Conservation (phyloP, 53 echinoderm and acorn worm species). For the Astropecten irregularis region DNA sequence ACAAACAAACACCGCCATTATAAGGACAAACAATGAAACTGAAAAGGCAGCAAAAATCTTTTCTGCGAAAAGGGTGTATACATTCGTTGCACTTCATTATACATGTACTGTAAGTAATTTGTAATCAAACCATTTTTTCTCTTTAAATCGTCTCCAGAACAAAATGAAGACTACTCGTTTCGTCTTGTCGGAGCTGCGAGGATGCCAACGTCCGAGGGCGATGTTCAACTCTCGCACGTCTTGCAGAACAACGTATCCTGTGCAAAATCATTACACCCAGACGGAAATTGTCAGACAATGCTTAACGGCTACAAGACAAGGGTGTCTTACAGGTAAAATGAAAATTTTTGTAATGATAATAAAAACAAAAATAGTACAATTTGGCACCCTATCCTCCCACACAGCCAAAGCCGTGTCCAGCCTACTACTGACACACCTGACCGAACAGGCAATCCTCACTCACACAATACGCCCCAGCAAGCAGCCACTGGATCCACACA, state of each 20-base stretch:
- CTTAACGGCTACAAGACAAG: constrained; percentile 1
- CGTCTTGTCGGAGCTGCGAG: constrained; percentile 41
- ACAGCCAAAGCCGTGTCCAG: too few relatives aligned
- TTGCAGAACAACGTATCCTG: constrained; percentile 57
- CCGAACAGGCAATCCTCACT: too few relatives aligned
- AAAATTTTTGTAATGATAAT: not conserved
- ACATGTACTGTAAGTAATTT: too few relatives aligned
- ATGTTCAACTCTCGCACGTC: constrained; percentile 34
- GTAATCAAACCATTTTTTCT: too few relatives aligned
- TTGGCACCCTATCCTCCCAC: not conserved
- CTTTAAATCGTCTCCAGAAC: constrained; percentile 38
- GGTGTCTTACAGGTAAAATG: constrained; percentile 19
- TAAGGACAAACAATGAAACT: too few relatives aligned
- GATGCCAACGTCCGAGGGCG: constrained; percentile 12
- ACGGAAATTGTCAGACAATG: constrained; percentile 40
- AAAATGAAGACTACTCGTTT: constrained; percentile 20
- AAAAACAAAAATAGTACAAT: not conserved
- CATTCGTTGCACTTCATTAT: too few relatives aligned
- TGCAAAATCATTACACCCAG: not conserved
- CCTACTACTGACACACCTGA: too few relatives aligned
- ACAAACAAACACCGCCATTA: too few relatives aligned
- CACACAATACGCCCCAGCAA: too few relatives aligned
- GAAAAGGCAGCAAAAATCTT: too few relatives aligned
- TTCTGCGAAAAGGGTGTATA: too few relatives aligned
- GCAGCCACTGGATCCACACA: too few relatives aligned